Evolutionary conservation across 2,113 vertebrate genomes (phyloP).

Genomic region (Indri indri): DNA sequence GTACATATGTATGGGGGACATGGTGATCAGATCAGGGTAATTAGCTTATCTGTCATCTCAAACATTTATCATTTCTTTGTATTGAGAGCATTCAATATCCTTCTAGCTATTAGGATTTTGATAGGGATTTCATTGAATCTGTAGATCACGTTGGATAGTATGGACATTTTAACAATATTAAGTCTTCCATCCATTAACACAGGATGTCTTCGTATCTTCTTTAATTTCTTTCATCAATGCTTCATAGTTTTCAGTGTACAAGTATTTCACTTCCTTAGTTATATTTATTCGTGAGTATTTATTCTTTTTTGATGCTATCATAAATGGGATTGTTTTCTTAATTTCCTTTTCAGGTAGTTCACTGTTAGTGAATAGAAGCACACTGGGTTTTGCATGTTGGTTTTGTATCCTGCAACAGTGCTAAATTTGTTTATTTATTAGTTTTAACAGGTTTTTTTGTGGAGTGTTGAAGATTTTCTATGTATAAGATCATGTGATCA

Average conservation of each 20-base stretch:
- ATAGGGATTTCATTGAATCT: not conserved
- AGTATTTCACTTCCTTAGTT: not conserved
- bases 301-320: not conserved
- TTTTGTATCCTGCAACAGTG: not conserved
- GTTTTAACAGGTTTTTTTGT: not conserved
- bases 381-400: not conserved
- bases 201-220: not conserved
- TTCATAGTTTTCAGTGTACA: not conserved
- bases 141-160: not conserved
- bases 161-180: not conserved
- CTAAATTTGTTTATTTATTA: not conserved
- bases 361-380: not conserved
- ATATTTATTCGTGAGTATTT: not conserved
- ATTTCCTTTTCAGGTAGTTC: not conserved
- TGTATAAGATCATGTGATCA: not conserved
- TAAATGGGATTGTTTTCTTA: not conserved
- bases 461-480: not conserved
- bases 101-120: not conserved
- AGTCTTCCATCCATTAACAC: not conserved
- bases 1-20: no score
- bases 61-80: no score
- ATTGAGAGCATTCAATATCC: no score
- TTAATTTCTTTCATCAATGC: not conserved
- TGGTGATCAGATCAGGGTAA: no score
- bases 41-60: no score